phyloP scores from a whole-genome alignment of 2,888 invertebrate genomes.

The Cheilosia variabilis region DNA sequence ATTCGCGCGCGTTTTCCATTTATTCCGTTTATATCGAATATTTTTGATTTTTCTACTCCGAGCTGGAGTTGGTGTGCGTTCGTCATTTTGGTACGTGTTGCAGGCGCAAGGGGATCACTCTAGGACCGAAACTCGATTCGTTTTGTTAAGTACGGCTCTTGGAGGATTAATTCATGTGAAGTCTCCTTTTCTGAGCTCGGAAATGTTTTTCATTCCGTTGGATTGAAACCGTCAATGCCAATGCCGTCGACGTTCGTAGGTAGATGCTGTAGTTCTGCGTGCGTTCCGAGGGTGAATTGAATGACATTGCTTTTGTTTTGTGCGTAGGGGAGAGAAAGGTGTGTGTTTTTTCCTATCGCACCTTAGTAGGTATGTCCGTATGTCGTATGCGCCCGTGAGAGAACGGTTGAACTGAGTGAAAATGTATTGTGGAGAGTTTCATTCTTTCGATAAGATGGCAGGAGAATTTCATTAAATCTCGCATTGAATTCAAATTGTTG shows the following conservation, averaged over 20 bases:
- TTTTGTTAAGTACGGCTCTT: conserved; percentile 65
- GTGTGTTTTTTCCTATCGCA: conserved; percentile 53
- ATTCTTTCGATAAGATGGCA: conserved; percentile 59
- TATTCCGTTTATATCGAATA: conserved; percentile 53
- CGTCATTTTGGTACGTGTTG: conserved; percentile 71
- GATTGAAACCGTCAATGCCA: conserved; percentile 33
- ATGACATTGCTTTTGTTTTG: conserved; percentile 60
- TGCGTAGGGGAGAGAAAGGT: conserved; percentile 56
- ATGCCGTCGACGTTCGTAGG: conserved; percentile 33
- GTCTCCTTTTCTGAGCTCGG: conserved; percentile 54
- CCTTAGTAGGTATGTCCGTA: conserved; percentile 39
- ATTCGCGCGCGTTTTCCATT: conserved; percentile 73
- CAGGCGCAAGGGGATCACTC: conserved; percentile 72
- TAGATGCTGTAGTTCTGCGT: conserved; percentile 30
- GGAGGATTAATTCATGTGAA: conserved; percentile 72
- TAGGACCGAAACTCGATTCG: conserved; percentile 56
- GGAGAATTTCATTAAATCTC: conserved; percentile 60
- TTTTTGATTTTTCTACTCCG: conserved; percentile 47
- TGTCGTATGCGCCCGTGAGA: conserved; percentile 34
- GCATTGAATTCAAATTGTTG: conserved; percentile 70
- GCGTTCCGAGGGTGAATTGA: conserved; percentile 61
- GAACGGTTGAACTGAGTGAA: conserved; percentile 33
- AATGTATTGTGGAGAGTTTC: conserved; percentile 46
- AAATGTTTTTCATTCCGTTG: conserved; percentile 62
- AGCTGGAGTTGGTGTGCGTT: conserved; percentile 36